Conservation (phyloP, 2,113 vertebrate species). For the Caloenas nicobarica region DNA sequence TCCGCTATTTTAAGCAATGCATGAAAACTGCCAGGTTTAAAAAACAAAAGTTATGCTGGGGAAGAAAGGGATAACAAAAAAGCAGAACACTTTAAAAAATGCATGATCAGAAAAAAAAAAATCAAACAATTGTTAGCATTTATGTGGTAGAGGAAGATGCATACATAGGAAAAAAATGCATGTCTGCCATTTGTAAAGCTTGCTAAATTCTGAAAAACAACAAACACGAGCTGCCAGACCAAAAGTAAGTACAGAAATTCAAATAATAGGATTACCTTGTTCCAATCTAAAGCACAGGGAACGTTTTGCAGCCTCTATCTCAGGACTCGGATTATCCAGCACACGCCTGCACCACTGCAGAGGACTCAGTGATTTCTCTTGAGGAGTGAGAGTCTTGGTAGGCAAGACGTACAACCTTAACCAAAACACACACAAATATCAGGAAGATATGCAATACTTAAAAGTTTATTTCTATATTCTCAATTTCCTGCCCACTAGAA, state of each 20-base stretch:
- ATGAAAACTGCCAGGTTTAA: background rate
- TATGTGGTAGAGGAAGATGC: background rate
- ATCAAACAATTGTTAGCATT: background rate
- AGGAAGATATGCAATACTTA: background rate
- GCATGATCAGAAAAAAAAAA: background rate
- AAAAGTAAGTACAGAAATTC: background rate
- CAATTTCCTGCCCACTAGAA: background rate
- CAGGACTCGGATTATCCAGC: conserved; percentile 91
- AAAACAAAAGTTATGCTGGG: background rate
- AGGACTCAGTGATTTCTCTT: conserved; percentile 81
- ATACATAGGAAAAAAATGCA: background rate
- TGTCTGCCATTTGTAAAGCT: background rate
- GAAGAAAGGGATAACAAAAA: background rate
- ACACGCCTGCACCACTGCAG: conserved; percentile 94
- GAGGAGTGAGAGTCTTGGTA: conserved; percentile 74
- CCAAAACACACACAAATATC: conserved; percentile 54
- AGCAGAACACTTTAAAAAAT: background rate
- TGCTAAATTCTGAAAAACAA: background rate
- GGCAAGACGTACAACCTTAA: conserved; percentile 90
- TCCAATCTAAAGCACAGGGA: conserved; percentile 92
- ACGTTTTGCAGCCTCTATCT: conserved; percentile 91
- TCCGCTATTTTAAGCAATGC: background rate
- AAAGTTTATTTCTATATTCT: background rate
- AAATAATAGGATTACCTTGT: conserved; percentile 84
- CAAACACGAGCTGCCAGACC: background rate